phyloP scores from a whole-genome alignment of 1,140 invertebrate genomes.

The Bicyclus anynana region DNA sequence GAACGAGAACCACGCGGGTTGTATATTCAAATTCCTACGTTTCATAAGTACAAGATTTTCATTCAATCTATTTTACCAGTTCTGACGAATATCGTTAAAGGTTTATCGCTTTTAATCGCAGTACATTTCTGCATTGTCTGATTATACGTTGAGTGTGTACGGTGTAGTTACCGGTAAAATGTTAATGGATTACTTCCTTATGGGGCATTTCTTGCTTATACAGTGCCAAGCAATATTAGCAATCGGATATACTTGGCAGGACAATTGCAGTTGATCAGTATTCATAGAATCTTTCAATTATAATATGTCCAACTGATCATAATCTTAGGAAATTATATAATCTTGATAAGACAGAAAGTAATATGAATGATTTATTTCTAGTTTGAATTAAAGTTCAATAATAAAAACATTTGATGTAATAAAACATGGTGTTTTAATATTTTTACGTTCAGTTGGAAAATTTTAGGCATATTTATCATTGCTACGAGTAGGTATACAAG shows the following conservation, averaged over 20 bases:
- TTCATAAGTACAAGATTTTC: no score
- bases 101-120: constrained; percentile 30
- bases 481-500: no score
- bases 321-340: constrained; percentile 2
- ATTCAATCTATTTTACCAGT: background rate
- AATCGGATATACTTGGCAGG: constrained; percentile 33
- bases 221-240: constrained; percentile 12
- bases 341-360: background rate
- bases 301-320: constrained; percentile 21
- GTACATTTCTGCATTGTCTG: constrained; percentile 41
- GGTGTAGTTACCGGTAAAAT: constrained; percentile 48
- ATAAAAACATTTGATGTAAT: no score
- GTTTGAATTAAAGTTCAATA: no score
- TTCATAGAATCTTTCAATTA: constrained; percentile 42
- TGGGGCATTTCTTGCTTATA: constrained; percentile 19
- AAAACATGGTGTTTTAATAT: no score
- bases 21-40: no score
- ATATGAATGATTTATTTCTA: no score
- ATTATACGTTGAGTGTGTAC: constrained; percentile 45
- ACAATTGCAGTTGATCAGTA: constrained; percentile 40
- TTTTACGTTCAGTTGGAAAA: no score
- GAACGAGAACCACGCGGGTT: no score
- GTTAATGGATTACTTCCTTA: constrained; percentile 49
- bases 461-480: no score
- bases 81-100: no score